Evolutionary conservation across 2,888 invertebrate genomes (phyloP).

Genomic region (Eristalis pertinax): DNA sequence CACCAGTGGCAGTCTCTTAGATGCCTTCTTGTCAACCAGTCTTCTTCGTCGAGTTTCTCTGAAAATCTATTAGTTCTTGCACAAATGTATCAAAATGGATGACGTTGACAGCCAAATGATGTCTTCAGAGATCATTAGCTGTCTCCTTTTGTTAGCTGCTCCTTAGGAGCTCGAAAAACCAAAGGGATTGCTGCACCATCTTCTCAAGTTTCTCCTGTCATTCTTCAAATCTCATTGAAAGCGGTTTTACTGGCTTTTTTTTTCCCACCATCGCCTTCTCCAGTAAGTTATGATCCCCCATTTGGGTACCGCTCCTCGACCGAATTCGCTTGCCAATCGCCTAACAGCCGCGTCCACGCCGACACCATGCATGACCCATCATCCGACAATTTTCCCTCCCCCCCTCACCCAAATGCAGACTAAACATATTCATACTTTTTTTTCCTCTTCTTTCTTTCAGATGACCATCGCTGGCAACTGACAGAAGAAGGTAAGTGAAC

Average conservation of each 20-base stretch:
- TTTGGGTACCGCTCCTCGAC: not conserved
- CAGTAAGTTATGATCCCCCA: not conserved
- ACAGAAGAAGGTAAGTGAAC: slow-evolving; percentile 61
- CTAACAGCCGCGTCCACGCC: not conserved
- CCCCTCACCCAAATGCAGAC: not conserved
- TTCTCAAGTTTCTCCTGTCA: not conserved
- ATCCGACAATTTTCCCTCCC: not conserved
- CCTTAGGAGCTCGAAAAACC: too few relatives aligned
- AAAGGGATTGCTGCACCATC: too few relatives aligned
- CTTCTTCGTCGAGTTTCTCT: too few relatives aligned
- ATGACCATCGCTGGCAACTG: slow-evolving; percentile 29
- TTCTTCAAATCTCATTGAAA: not conserved
- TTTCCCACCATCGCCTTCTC: not conserved
- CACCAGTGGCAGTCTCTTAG: too few relatives aligned
- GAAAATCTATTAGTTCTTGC: too few relatives aligned
- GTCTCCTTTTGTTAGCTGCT: too few relatives aligned
- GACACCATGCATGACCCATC: not conserved
- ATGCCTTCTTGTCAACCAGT: too few relatives aligned
- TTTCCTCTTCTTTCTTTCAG: slow-evolving; percentile 41
- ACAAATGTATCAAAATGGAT: too few relatives aligned
- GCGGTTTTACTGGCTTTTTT: not conserved
- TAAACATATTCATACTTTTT: not conserved
- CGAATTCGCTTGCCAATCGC: not conserved
- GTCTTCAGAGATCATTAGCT: too few relatives aligned
- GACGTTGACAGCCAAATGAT: too few relatives aligned